phyloP scores from a whole-genome alignment of 2,888 invertebrate species.

The Oscheius sp. region DNA sequence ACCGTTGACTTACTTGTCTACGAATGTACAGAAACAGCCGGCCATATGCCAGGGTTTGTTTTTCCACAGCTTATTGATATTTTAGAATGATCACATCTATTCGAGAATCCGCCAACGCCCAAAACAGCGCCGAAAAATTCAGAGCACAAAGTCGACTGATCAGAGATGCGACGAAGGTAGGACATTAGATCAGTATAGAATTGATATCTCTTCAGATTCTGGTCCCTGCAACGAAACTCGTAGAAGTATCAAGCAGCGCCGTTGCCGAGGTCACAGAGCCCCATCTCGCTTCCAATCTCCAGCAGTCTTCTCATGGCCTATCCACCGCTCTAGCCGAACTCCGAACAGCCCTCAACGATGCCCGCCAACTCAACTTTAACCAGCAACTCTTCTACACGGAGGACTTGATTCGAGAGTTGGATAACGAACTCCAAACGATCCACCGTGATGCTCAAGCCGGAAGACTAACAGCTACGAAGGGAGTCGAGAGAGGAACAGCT shows the following conservation, averaged over 20 bases:
- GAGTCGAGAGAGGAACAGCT: conserved; percentile 40
- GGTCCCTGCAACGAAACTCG: conserved; percentile 76
- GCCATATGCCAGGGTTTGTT: conserved; percentile 70
- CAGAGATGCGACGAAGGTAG: conserved; percentile 56
- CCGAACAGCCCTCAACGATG: conserved; percentile 74
- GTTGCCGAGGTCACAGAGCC: conserved; percentile 83
- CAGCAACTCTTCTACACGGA: conserved; percentile 63
- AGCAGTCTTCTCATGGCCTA: conserved; percentile 75
- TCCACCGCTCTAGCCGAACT: conserved; percentile 77
- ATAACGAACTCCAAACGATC: conserved; percentile 84
- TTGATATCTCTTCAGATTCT: conserved; percentile 38
- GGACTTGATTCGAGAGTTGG: conserved; percentile 73
- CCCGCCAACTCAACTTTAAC: conserved; percentile 76
- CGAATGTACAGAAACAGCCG: conserved; percentile 72
- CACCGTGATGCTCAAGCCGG: conserved; percentile 78
- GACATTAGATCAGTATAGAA: neutral
- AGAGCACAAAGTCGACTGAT: conserved; percentile 66
- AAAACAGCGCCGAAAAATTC: conserved; percentile 58
- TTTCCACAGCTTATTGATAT: neutral
- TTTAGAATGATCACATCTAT: conserved; percentile 54
- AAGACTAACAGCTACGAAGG: conserved; percentile 35
- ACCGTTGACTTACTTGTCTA: conserved; percentile 56
- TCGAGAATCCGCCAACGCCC: conserved; percentile 54
- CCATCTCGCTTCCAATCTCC: conserved; percentile 58
- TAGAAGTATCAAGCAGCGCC: conserved; percentile 82